Percentiles rank a stretch among this genome's conserved stretches.
phyloP scores from a whole-genome alignment of 64 coral and sea anemone species.

The Platygyra sinensis region DNA sequence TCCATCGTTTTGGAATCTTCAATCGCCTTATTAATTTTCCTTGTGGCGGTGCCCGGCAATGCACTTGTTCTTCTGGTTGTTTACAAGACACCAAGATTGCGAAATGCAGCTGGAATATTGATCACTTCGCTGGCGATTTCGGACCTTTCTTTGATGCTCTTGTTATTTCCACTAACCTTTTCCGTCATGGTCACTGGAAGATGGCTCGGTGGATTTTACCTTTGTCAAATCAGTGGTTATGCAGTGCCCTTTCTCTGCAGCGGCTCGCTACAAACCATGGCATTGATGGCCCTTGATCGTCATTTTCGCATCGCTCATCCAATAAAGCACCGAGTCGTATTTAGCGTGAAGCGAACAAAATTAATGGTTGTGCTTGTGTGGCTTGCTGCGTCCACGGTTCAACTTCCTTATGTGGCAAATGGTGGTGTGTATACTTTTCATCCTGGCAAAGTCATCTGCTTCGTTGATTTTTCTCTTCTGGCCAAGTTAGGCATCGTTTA shows the following conservation, averaged over 20 bases:
- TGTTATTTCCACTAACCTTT: conserved; percentile 10
- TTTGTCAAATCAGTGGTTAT: conserved; percentile 51
- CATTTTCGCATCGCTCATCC: conserved; percentile 58
- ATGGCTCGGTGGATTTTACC: conserved; percentile 34
- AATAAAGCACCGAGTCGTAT: conserved; percentile 21
- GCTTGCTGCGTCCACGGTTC: neutral
- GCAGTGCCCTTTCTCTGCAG: conserved; percentile 9
- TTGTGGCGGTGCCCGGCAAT: conserved; percentile 37
- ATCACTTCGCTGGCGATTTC: conserved; percentile 45
- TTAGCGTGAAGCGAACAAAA: conserved; percentile 31
- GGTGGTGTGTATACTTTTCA: conserved; percentile 50
- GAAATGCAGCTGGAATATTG: conserved; percentile 51
- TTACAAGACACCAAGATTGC: conserved; percentile 42
- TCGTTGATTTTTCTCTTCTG: neutral
- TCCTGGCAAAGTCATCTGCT: conserved; percentile 55
- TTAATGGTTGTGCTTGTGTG: neutral
- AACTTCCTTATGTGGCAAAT: conserved; percentile 26
- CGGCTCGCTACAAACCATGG: conserved; percentile 44
- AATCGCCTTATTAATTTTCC: neutral
- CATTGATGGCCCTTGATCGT: conserved; percentile 53
- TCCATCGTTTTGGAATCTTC: conserved; percentile 10
- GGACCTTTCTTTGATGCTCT: conserved; percentile 21
- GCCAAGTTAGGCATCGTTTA: neutral
- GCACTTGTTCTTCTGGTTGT: conserved; percentile 50
- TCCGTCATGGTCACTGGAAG: neutral